Conservation (phyloP, 2,113 vertebrate genomes). For the Empidonax traillii region DNA sequence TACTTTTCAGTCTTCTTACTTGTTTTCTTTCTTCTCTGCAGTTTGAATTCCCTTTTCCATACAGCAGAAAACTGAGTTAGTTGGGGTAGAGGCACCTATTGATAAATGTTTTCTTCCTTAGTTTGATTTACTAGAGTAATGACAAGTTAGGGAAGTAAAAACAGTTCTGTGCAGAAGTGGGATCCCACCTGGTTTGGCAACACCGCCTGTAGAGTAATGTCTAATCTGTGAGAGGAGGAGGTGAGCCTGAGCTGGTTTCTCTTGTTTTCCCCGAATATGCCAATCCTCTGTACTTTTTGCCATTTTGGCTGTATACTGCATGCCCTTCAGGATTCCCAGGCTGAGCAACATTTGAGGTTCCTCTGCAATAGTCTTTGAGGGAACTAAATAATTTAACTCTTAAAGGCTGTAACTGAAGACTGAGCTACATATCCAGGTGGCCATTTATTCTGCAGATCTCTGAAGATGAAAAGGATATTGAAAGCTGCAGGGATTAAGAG, state of each 20-base stretch:
- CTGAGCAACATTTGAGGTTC: accelerated
- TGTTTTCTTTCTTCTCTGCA: background rate
- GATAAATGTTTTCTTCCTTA: background rate
- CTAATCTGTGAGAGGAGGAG: background rate
- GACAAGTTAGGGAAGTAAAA: background rate
- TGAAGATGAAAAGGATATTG: background rate
- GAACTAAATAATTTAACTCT: background rate
- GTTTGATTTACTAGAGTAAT: background rate
- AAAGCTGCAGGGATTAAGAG: background rate
- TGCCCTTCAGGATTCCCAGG: background rate
- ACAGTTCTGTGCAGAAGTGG: background rate
- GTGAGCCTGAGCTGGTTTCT: background rate
- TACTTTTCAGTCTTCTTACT: background rate
- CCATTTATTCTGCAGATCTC: background rate
- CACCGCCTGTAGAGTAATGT: background rate
- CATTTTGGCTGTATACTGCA: background rate
- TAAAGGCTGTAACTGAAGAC: background rate
- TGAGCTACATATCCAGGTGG: background rate
- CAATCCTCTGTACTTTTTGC: background rate
- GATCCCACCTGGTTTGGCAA: background rate
- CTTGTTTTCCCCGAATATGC: background rate
- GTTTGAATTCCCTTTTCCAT: background rate
- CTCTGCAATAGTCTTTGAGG: background rate
- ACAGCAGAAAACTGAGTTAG: background rate
- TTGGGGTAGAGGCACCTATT: background rate